These are phyloP conservation scores for Campoletis sonorensis DNA, from an alignment of 1,140 invertebrate species.

Conservation along the genomic window DNA sequence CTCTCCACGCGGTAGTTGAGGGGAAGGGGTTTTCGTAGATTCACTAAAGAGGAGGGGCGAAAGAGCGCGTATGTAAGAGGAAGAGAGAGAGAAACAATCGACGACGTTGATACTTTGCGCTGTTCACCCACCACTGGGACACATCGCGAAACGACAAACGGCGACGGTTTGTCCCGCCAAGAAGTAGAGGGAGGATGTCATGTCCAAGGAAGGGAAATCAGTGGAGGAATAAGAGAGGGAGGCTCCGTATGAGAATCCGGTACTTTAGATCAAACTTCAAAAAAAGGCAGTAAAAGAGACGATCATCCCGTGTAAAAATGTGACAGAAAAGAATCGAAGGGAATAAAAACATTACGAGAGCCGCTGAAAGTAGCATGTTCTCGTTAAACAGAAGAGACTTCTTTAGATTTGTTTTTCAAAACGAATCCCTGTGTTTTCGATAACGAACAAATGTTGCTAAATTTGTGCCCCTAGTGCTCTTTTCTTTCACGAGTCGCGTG, in stretches of 20 bases:
- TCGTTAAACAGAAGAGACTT: no score
- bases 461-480: neutral
- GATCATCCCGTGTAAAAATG: neutral
- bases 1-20: conserved; percentile 22
- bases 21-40: conserved; percentile 28
- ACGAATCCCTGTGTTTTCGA: neutral
- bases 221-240: conserved; percentile 43
- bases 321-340: no score
- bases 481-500: neutral
- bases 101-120: conserved; percentile 30
- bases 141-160: conserved; percentile 15
- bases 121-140: conserved; percentile 22
- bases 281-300: neutral
- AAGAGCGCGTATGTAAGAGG: neutral
- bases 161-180: conserved; percentile 50
- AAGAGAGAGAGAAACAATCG: conserved; percentile 32
- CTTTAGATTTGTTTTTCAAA: no score
- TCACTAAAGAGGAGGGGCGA: conserved; percentile 29
- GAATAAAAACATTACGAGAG: no score
- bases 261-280: neutral
- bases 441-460: neutral
- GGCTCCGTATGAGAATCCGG: conserved; percentile 53
- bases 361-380: no score
- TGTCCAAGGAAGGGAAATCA: conserved; percentile 17
- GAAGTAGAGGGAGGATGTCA: conserved; percentile 43